phyloP scores from a whole-genome alignment of 2,888 invertebrate species.

The Pyrochroa serraticornis region DNA sequence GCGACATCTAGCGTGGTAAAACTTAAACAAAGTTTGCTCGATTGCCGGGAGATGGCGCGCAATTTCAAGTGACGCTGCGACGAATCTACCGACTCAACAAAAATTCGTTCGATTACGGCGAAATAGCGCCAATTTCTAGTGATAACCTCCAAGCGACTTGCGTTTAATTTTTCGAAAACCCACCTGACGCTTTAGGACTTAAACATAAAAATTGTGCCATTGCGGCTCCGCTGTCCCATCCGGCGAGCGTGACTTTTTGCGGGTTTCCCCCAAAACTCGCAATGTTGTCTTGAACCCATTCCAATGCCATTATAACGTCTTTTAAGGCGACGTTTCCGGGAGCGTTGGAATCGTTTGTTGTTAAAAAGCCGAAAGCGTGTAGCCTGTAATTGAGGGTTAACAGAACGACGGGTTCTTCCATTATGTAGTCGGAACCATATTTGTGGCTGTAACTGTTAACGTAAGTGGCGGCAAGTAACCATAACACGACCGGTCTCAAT shows the following conservation, averaged over 20 bases:
- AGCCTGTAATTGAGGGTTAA: conserved; percentile 60
- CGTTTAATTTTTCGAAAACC: not conserved
- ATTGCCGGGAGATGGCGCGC: too few species aligned
- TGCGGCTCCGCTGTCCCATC: not conserved
- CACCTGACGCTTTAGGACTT: not conserved
- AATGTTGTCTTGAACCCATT: conserved; percentile 1
- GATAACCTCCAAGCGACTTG: too few species aligned
- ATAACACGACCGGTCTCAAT: conserved; percentile 64
- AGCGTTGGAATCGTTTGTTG: conserved; percentile 39
- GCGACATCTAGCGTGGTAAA: too few species aligned
- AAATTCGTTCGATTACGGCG: too few species aligned
- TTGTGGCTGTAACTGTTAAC: conserved; percentile 48
- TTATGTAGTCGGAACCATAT: conserved; percentile 56
- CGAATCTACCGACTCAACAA: too few species aligned
- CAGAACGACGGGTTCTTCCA: conserved; percentile 50
- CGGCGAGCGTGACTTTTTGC: not conserved
- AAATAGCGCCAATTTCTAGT: too few species aligned
- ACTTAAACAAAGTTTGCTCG: too few species aligned
- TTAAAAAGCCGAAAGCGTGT: conserved; percentile 60
- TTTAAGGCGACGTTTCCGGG: not conserved
- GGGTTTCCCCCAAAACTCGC: conserved; percentile 1
- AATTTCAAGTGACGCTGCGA: too few species aligned
- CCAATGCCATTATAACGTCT: not conserved
- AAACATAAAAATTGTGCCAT: not conserved
- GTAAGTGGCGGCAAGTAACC: conserved; percentile 59